Base-by-base conservation (phyloP, 2,113 vertebrate genomes). In the Pipra filicauda region DNA sequence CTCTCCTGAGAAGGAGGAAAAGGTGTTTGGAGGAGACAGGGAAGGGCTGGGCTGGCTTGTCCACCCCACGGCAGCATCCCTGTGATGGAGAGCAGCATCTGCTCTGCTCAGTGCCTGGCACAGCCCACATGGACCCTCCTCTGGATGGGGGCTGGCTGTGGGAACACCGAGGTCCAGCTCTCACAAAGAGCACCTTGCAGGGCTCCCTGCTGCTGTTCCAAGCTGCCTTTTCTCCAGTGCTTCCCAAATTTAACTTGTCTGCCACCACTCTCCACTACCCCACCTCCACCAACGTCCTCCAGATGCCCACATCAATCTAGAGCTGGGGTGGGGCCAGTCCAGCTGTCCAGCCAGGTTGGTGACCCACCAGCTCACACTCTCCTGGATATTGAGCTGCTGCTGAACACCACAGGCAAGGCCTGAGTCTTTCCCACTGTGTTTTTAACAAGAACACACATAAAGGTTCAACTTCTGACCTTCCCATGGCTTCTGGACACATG, bases 151-250 rank as follows among this genome's bases (percentile, higher is more conserved):
- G 17, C 23, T 33, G 64, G 37, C 35, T 30, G 21, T 2, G 9
- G 73, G 64, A 66, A 13, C 15, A 11, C 30, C 1, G 1, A 57
- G 64, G 46, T 82, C 41, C 39, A 88, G 37, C 28, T 85, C 26
- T 0, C 8, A 0, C 5, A 26, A 7, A 1, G 26, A 46, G 58
- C 35, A 20, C 9, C 54, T 24, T 6, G 11, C 27, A 58, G 33
- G 33, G 20, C 51, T 21, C 54, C 33, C 51, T 28, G 27, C 19
- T 24, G 72, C 58, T 28, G 51, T 41, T 41, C 49, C 44, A 11
- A 23, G 44, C 19, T 57, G 59, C 35, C 33, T 46, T 20, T 27
- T 14, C 77, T 65, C 15, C 75, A 26, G 20, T 2, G 3, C 33
- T 82, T 43, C 76, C 46, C 64, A 51, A 16, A 19, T 18, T 39